Evolutionary conservation across 2,888 invertebrate species (phyloP).

Genomic region (Toxonevra muliebris): DNA sequence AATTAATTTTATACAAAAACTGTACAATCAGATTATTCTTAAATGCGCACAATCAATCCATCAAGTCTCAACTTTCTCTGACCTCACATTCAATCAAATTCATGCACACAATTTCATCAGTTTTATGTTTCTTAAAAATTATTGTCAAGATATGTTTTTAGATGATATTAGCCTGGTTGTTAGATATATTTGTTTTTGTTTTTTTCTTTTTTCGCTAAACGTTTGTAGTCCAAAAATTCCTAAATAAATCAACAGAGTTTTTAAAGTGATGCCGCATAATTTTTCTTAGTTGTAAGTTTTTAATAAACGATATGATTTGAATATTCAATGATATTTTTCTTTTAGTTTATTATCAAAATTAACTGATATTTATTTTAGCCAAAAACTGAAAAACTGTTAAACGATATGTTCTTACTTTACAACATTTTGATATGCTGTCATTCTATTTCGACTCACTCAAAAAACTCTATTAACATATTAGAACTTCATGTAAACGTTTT

Average conservation of each 20-base stretch:
- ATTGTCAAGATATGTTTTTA: constrained; percentile 66
- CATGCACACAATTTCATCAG: constrained; percentile 26
- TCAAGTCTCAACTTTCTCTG: constrained; percentile 7
- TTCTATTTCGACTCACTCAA: too few species aligned
- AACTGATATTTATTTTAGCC: constrained; percentile 30
- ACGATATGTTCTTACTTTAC: neutral
- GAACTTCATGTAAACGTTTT: too few species aligned
- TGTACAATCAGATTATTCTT: constrained; percentile 8
- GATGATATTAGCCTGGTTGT: constrained; percentile 66
- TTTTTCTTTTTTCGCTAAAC: constrained; percentile 24
- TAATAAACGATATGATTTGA: constrained; percentile 10
- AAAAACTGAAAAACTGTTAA: neutral
- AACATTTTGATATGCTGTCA: neutral
- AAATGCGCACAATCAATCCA: constrained; percentile 1
- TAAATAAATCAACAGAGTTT: neutral
- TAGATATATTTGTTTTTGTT: constrained; percentile 36
- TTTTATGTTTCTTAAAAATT: constrained; percentile 51
- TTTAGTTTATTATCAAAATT: constrained; percentile 2
- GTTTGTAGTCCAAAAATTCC: constrained; percentile 19
- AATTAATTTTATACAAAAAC: constrained; percentile 3
- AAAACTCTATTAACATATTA: too few species aligned
- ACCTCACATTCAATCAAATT: constrained; percentile 16
- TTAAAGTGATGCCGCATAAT: too few species aligned
- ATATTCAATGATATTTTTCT: constrained; percentile 10
- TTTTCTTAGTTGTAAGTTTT: constrained; percentile 31